Conservation (phyloP, 2,113 vertebrate genomes). For the Notarius lentiginosus region DNA sequence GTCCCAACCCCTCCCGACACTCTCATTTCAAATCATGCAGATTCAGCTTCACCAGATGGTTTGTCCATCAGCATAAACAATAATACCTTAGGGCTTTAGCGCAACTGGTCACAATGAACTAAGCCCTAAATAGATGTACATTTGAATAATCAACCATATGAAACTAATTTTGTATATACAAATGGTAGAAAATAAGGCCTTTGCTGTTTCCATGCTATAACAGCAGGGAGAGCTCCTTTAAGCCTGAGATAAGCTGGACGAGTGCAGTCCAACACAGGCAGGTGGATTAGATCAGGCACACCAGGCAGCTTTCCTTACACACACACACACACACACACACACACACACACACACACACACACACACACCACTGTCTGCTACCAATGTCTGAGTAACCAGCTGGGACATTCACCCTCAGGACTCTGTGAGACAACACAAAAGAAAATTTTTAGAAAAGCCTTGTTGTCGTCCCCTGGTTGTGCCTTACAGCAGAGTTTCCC, state of each 20-base stretch:
- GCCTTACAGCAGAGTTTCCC: constrained; percentile 15
- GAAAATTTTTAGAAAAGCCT: constrained; percentile 11
- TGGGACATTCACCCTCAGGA: constrained; percentile 12
- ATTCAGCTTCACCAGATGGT: constrained; percentile 20
- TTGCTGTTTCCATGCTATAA: constrained; percentile 4
- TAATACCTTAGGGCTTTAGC: constrained; percentile 11
- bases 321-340: not conserved
- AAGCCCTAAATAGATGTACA: not conserved
- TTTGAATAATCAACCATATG: not conserved
- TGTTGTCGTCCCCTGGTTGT: constrained; percentile 14
- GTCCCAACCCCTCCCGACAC: not conserved
- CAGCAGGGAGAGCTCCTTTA: constrained; percentile 19
- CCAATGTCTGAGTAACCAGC: constrained; percentile 14
- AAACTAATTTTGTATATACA: constrained; percentile 7
- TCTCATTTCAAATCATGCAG: constrained; percentile 1
- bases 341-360: not conserved
- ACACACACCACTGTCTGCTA: not conserved
- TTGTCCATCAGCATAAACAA: constrained; percentile 18
- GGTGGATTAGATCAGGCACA: constrained; percentile 43
- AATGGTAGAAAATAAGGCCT: not conserved
- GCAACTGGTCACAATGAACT: not conserved
- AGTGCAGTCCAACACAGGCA: constrained; percentile 42
- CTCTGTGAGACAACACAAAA: constrained; percentile 17
- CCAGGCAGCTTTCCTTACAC: constrained; percentile 34
- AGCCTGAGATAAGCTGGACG: constrained; percentile 42